Percentiles rank a stretch among this genome's conserved stretches.
Evolutionary conservation across 2,888 invertebrate genomes (phyloP).

Genomic region (Notodonta ziczac): DNA sequence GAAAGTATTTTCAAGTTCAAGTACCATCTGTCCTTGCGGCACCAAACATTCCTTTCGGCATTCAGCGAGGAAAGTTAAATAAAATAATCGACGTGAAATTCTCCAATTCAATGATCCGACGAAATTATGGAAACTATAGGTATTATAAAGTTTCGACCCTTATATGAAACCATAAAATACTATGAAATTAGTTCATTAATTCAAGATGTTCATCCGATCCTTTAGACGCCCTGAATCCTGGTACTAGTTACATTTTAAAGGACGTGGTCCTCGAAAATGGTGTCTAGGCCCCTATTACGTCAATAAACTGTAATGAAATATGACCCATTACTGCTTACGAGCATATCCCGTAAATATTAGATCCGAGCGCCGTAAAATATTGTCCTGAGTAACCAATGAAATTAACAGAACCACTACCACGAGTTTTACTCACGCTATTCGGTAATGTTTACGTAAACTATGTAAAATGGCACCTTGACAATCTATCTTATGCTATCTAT

Average conservation of each 20-base stretch:
- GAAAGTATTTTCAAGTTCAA: no score
- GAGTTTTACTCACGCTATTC: no score
- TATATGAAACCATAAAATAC: no score
- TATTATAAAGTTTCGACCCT: background rate
- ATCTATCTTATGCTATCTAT: no score
- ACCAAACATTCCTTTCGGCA: no score
- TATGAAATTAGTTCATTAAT: no score
- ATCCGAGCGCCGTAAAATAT: background rate
- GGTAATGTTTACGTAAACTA: no score
- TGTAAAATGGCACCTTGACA: no score
- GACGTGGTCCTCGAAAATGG: background rate
- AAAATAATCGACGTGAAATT: background rate
- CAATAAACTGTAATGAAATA: background rate
- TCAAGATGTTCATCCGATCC: no score
- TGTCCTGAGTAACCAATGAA: background rate
- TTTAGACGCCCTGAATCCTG: background rate
- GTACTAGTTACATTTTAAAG: background rate
- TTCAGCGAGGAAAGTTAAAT: background rate
- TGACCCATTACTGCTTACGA: constrained; percentile 1
- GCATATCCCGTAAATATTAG: background rate
- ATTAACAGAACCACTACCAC: no score
- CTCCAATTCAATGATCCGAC: background rate
- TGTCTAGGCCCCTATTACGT: background rate
- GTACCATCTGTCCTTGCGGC: no score
- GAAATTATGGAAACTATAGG: background rate